These are phyloP conservation scores for Pristionchus arcanus DNA, from an alignment of 2,888 invertebrate species.

Conservation along the genomic window DNA sequence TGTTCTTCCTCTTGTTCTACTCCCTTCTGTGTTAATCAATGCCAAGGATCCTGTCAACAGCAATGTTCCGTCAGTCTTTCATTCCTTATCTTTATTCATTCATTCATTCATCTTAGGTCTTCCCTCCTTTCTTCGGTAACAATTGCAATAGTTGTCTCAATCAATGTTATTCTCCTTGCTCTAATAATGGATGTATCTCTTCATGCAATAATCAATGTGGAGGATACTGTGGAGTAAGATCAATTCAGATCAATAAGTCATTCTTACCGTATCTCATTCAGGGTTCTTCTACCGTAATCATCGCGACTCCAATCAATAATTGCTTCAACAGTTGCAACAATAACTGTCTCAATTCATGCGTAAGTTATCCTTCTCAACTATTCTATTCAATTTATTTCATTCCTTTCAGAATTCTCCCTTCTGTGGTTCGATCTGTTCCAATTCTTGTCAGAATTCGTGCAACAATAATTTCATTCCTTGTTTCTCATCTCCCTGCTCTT, in stretches of 20 bases:
- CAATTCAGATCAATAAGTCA: neutral
- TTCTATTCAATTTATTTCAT: neutral
- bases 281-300: neutral
- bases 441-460: slow-evolving; percentile 21
- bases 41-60: neutral
- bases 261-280: slow-evolving; percentile 10
- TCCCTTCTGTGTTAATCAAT: slow-evolving; percentile 27
- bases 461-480: slow-evolving; percentile 35
- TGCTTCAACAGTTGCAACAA: slow-evolving; percentile 24
- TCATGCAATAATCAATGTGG: slow-evolving; percentile 31
- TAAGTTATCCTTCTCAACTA: neutral
- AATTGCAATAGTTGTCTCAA: slow-evolving; percentile 14
- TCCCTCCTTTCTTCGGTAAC: slow-evolving; percentile 12
- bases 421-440: slow-evolving; percentile 8
- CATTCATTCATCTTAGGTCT: neutral
- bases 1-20: slow-evolving; percentile 6
- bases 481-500: slow-evolving; percentile 24
- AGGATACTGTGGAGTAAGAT: slow-evolving; percentile 24
- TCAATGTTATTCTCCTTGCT: neutral
- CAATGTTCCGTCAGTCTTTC: neutral
- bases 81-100: neutral
- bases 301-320: slow-evolving; percentile 16
- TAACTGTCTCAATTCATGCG: neutral
- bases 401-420: slow-evolving; percentile 5
- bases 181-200: slow-evolving; percentile 14